Percentiles rank a stretch among this genome's conserved stretches.
phyloP scores from a whole-genome alignment of 1,140 invertebrate species.

The Portunus trituberculatus region DNA sequence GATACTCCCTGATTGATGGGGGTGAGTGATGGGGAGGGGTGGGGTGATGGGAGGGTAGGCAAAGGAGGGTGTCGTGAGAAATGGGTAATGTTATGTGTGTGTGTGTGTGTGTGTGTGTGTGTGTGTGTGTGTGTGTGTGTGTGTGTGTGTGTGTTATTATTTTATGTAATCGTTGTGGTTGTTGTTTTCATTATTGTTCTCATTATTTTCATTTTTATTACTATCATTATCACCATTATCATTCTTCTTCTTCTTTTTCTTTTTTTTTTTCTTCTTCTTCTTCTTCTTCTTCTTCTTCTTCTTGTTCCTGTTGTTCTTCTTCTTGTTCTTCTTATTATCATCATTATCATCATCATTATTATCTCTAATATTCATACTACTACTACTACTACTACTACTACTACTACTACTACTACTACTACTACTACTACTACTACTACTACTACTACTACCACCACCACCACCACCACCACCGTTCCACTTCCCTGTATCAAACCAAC shows the following conservation, averaged over 20 bases:
- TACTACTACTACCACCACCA: neutral
- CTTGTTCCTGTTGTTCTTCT: neutral
- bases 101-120: no score
- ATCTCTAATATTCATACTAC: neutral
- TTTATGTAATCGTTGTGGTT: no score
- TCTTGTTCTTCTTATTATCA: neutral
- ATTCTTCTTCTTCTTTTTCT: neutral
- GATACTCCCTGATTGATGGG: no score
- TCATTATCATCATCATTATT: neutral
- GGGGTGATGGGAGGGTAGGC: no score
- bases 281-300: neutral
- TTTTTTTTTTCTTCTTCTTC: neutral
- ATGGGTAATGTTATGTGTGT: no score
- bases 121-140: no score
- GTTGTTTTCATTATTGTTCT: neutral
- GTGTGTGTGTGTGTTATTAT: no score
- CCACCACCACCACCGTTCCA: no score
- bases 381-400: slow-evolving; percentile 50
- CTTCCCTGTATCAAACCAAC: no score
- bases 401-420: slow-evolving; percentile 39
- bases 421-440: slow-evolving; percentile 52
- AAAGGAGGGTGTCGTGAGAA: no score
- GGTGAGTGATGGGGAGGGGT: no score
- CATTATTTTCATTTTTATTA: neutral
- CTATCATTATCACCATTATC: neutral